Base-by-base conservation (phyloP, 2,113 vertebrate genomes). In the Melanocharis versteri region DNA sequence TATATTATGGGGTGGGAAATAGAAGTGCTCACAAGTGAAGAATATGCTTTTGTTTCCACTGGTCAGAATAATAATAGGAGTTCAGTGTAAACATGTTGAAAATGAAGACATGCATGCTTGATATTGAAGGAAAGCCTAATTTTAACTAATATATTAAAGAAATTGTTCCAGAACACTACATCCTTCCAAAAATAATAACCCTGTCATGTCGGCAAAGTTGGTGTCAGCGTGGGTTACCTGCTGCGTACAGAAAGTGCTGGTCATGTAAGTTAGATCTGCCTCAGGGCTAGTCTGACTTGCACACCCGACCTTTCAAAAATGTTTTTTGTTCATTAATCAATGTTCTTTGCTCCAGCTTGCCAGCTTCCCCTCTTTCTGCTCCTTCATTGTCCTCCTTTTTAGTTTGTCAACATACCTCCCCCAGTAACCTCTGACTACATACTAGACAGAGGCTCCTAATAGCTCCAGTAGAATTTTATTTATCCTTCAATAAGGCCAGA, bases 111-210 rank as follows among this genome's bases (percentile, higher is more conserved):
- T 73, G 76, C 80, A 78, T 96, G 83, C 92, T 86, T 92, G 96
- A 96, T 96, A 79, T 91, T 96, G 96, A 97, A 97, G 87, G 95
- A 98, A 96, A 93, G 86, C 86, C 91, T 87, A 81, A 89, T 97
- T 97, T 97, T 97, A 96, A 97, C 96, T 94, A 96, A 97, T 96
- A 90, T 91, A 96, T 97, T 96, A 96, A 70, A 97, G 83, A 97
- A 98, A 97, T 95, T 97, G 92, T 97, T 98, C 95, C 97, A 98
- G 97, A 98, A 97, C 84, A 44, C 89, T 96, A 96, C 90, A 96
- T 96, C 87, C 94, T 97, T 97, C 96, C 96, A 97, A 97, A 97
- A 98, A 97, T 97, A 98, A 98, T 97, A 98, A 96, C 94, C 92
- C 90, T 96, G 94, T 97, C 96, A 98, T 98, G 96, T 97, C 77